Base-by-base conservation (phyloP, 2,888 invertebrate species). In the Merodon equestris region DNA sequence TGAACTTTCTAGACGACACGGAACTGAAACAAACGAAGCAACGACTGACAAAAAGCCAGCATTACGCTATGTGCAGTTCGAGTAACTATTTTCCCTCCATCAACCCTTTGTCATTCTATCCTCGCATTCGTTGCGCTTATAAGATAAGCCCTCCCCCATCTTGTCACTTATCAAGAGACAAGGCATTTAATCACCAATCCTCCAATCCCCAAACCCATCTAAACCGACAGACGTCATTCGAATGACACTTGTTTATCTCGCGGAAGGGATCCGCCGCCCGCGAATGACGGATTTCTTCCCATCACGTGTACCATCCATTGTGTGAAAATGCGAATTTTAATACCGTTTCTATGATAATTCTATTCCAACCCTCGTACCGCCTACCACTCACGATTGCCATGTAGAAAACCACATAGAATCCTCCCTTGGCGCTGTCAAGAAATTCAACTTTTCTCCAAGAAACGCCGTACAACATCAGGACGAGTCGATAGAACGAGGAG, bases 121-220 rank as follows among this genome's bases (percentile, higher is more conserved):
- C n/a, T n/a, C n/a, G n/a, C 58, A 66, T 34, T 42, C 58, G 19
- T 13, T n/a, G 13, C 10, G 40, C 10, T 40, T 40, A 3, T 40
- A 45, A 51, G 51, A 17, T 17, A 12, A 19, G 47, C 45, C 45
- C 53, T 44, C 36, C 36, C 40, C 42, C 18, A 13, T n/a, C 19
- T 19, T 38, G 12, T 45, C 48, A 14, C 71, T 54, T 54, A 51
- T 44, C 56, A 64, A 36, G 50, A 42, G 51, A 57, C 57, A 72
- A 74, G 68, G 68, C 79, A 74, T 79, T 74, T 79, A 79, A 79
- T 79, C 70, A 66, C 50, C 61, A 72, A 63, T 72, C 76, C 67
- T 72, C 66, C 51, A 9, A 17, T n/a, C 18, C 9, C 5, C 9
- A 36, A 36, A 79, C 27, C 27, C n/a, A n/a, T n/a, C n/a, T n/a